Evolutionary conservation across 2,888 invertebrate genomes (phyloP), one percentile per base, ranked within the genome.

Genomic region (Hemicrepidius hirtus): DNA sequence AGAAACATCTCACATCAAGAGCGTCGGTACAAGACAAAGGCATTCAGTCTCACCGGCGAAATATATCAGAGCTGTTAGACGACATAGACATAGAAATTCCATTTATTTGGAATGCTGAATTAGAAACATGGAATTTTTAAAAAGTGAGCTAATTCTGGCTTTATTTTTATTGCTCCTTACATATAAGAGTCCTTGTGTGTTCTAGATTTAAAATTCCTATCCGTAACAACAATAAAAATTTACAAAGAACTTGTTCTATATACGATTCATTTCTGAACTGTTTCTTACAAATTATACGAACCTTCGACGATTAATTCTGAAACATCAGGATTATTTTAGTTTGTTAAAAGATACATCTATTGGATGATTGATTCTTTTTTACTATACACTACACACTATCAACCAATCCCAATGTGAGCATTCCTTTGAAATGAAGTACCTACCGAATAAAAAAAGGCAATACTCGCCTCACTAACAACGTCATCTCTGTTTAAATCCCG

Each of bases 21-120:
- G 68, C 64, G 72, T 72, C 72, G 72, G 72, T 63, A 68, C 72
- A 68, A 68, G 72, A 72, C 72, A 72, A 72, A 72, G 68, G 63
- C 68, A 72, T 71, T 71, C 67, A 60, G 60, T 50, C 71, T 71
- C 41, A 53, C 57, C 60, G 40, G 46, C 59, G 21, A 72, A 72
- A 72, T 72, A 72, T 68, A 72, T 72, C 67, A 72, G 55, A 68
- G 67, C 63, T 63, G 50, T 68, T 68, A 64, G 68, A 40, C 59
- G 72, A 68, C 63, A 57, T 64, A 62, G 59, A 71, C 71, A 67
- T 49, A 72, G 72, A 72, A 72, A 68, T 72, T 68, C 72, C 72
- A 72, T 72, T 72, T 72, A 68, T 68, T 68, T 46, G 68, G 68
- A 72, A 72, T 72, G 72, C 37, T 67, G 59, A 66, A 66, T 66